These are phyloP conservation scores for Rhagium mordax DNA, from an alignment of 2,888 invertebrate species.

Conservation along the genomic window DNA sequence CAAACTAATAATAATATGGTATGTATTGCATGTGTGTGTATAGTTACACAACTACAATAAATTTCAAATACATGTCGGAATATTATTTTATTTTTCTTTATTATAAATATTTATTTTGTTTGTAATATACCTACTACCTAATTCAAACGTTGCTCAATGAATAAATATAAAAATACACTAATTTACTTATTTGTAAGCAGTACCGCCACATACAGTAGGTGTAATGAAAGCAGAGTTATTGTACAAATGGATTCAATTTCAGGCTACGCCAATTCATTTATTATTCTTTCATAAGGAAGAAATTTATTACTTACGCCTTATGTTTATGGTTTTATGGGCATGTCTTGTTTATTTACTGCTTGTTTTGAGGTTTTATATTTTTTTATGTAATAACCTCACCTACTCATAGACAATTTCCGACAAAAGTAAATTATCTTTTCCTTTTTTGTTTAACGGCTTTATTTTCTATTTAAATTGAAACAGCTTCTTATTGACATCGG, in stretches of 20 bases:
- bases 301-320: conserved; percentile 1
- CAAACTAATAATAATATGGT: too few species aligned
- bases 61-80: too few species aligned
- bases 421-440: not conserved
- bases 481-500: not conserved
- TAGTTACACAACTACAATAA: too few species aligned
- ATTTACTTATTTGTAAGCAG: not conserved
- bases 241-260: not conserved
- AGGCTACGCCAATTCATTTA: not conserved
- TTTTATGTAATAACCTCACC: not conserved
- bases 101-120: too few species aligned
- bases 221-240: not conserved
- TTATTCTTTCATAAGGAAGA: not conserved
- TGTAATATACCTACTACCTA: too few species aligned
- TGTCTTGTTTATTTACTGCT: not conserved
- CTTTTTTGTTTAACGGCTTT: not conserved
- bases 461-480: conserved; percentile 2
- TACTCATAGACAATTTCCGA: conserved; percentile 2
- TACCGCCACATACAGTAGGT: not conserved
- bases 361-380: not conserved
- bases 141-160: too few species aligned
- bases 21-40: too few species aligned
- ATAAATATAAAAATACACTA: not conserved
- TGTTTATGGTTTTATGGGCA: conserved; percentile 2
- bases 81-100: too few species aligned